Percentiles rank a stretch among this genome's conserved stretches.
Evolutionary conservation across 2,888 invertebrate species (phyloP).

Genomic region (Melipona beecheii): DNA sequence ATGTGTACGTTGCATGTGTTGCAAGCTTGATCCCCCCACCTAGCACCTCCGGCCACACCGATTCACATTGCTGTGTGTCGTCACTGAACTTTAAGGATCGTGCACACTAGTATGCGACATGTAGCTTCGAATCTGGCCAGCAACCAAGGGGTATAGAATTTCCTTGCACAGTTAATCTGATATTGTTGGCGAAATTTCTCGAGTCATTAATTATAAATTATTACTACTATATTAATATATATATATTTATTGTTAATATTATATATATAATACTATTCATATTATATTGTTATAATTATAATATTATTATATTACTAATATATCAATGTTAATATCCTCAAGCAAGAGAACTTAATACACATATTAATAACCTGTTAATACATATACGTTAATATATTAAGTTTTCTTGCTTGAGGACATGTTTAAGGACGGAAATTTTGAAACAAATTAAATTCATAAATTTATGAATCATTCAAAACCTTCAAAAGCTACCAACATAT

Average conservation of each 20-base stretch:
- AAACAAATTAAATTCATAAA: too few species aligned
- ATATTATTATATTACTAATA: too few species aligned
- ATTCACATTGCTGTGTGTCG: slow-evolving; percentile 45
- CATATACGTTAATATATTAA: too few species aligned
- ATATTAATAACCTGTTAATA: too few species aligned
- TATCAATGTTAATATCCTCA: too few species aligned
- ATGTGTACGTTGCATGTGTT: slow-evolving; percentile 55
- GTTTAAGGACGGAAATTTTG: too few species aligned
- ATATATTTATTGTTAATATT: too few species aligned
- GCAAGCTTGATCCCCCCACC: slow-evolving; percentile 38
- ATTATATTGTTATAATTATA: too few species aligned
- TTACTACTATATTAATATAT: neutral
- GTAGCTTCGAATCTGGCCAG: neutral
- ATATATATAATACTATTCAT: too few species aligned
- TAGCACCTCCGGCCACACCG: slow-evolving; percentile 24
- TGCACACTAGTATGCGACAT: slow-evolving; percentile 16
- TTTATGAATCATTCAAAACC: neutral
- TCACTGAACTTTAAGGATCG: slow-evolving; percentile 18
- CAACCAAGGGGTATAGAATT: neutral
- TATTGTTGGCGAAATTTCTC: neutral
- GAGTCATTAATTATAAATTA: neutral
- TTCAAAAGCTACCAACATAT: neutral
- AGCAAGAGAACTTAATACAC: too few species aligned
- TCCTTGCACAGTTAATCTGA: neutral
- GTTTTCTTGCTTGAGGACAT: too few species aligned